Evolutionary conservation across 1,140 invertebrate genomes (phyloP).

Genomic region (Babylonia areolata): DNA sequence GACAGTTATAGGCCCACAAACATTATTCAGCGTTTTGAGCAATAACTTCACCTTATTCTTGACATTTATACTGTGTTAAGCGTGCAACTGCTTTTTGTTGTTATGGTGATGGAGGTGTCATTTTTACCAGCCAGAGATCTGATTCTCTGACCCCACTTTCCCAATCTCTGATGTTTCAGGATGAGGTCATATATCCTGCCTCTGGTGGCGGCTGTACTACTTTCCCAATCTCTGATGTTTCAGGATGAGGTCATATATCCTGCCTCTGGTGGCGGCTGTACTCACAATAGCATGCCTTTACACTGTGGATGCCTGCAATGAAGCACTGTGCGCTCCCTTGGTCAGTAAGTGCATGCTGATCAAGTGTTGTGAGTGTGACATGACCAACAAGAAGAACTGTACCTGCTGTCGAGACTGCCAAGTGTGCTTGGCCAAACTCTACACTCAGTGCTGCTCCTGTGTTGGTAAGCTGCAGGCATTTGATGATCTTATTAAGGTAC

Average conservation of each 20-base stretch:
- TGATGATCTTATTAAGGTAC: too few relatives aligned
- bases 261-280: slow-evolving; percentile 9
- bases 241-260: slow-evolving; percentile 36
- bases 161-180: not conserved
- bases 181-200: slow-evolving; percentile 34
- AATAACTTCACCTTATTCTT: too few relatives aligned
- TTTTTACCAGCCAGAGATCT: too few relatives aligned
- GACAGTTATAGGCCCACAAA: too few relatives aligned
- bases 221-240: not conserved
- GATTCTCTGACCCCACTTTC: too few relatives aligned
- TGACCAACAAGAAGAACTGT: slow-evolving; percentile 82
- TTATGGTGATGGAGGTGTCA: too few relatives aligned
- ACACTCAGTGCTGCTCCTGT: slow-evolving; percentile 96
- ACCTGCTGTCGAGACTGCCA: slow-evolving; percentile 95
- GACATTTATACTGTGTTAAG: too few relatives aligned
- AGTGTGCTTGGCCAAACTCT: slow-evolving; percentile 90
- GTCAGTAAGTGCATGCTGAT: slow-evolving; percentile 97
- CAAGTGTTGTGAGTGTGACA: slow-evolving; percentile 95
- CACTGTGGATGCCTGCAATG: slow-evolving; percentile 81
- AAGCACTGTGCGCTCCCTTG: slow-evolving; percentile 92
- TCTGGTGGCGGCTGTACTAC: slow-evolving; percentile 3
- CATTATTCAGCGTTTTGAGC: too few relatives aligned
- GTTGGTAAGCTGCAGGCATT: slow-evolving; percentile 81
- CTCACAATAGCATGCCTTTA: slow-evolving; percentile 24
- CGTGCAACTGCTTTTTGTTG: too few relatives aligned